A percentile compares a stretch with the other conserved stretches of the same genome.
Evolutionary conservation across 2,113 vertebrate species (phyloP).

Genomic region (Okapia johnstoni): DNA sequence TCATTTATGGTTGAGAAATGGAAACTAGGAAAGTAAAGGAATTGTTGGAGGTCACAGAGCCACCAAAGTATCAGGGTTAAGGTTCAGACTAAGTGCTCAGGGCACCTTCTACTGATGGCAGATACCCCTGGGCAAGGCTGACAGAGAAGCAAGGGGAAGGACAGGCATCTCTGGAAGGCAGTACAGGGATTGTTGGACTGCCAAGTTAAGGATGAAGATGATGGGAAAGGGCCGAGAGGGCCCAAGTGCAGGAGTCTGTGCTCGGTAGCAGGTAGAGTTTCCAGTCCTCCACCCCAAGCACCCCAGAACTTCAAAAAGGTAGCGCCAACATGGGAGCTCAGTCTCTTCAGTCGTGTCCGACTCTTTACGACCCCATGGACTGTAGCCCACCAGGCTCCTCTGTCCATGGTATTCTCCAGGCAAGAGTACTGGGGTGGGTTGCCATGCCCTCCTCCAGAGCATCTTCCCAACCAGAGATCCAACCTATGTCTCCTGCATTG

Average conservation of each 20-base stretch:
- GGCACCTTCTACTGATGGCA: not conserved
- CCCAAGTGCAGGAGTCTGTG: not conserved
- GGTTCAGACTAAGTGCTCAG: not conserved
- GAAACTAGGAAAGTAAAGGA: not conserved
- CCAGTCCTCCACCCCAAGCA: not conserved
- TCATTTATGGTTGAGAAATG: not conserved
- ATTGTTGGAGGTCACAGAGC: not conserved
- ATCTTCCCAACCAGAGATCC: not conserved
- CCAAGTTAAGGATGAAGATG: not conserved
- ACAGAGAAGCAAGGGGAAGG: not conserved
- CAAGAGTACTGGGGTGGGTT: not conserved
- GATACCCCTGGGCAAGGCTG: not conserved
- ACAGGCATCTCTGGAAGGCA: not conserved
- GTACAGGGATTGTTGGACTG: not conserved
- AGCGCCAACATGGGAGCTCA: not conserved
- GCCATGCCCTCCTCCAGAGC: not conserved
- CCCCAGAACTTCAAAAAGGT: not conserved
- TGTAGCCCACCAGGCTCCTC: not conserved
- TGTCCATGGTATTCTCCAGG: not conserved
- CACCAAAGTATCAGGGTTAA: not conserved
- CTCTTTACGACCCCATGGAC: not conserved
- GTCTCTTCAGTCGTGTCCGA: fast-evolving
- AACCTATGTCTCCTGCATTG: not conserved
- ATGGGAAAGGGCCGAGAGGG: not conserved
- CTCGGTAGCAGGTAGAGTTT: not conserved